Evolutionary conservation across 2,113 vertebrate species (phyloP).

Genomic region (Monopterus albus): DNA sequence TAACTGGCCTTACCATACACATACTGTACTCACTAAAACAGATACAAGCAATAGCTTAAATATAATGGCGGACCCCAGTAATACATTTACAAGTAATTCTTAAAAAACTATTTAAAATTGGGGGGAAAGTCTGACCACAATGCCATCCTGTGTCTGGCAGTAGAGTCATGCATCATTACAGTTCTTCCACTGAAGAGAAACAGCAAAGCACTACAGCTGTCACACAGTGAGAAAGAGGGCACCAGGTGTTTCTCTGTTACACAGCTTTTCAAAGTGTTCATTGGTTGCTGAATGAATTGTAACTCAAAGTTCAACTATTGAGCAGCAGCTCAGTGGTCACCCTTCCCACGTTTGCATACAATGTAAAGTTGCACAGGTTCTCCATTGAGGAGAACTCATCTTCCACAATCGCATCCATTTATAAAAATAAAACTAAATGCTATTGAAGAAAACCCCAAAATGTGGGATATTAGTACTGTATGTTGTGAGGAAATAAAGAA

Average conservation of each 20-base stretch:
- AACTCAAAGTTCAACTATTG: constrained; percentile 49
- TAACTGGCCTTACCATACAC: constrained; percentile 80
- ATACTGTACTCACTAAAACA: constrained; percentile 86
- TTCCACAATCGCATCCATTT: constrained; percentile 60
- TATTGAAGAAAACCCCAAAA: constrained; percentile 72
- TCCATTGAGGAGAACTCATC: constrained; percentile 57
- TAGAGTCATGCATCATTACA: constrained; percentile 82
- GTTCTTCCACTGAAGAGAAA: constrained; percentile 78
- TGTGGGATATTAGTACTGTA: constrained; percentile 58
- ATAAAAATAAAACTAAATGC: constrained; percentile 80
- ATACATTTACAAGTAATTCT: constrained; percentile 85
- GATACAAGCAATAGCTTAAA: constrained; percentile 90
- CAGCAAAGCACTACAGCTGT: constrained; percentile 75
- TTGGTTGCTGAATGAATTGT: constrained; percentile 62
- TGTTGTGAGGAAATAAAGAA: constrained; percentile 71
- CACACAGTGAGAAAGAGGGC: constrained; percentile 71
- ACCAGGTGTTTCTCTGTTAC: constrained; percentile 56
- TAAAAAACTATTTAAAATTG: constrained; percentile 67
- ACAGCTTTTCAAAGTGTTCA: constrained; percentile 61
- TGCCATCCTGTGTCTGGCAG: constrained; percentile 74
- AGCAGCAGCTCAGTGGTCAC: constrained; percentile 61
- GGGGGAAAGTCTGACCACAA: constrained; percentile 68
- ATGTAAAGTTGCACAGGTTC: constrained; percentile 67
- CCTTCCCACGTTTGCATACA: constrained; percentile 74
- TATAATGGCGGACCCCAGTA: constrained; percentile 84